Percentiles rank a stretch among this genome's conserved stretches.
Evolutionary conservation across 2,888 invertebrate genomes (phyloP).

Genomic region (Oscheius sp.): DNA sequence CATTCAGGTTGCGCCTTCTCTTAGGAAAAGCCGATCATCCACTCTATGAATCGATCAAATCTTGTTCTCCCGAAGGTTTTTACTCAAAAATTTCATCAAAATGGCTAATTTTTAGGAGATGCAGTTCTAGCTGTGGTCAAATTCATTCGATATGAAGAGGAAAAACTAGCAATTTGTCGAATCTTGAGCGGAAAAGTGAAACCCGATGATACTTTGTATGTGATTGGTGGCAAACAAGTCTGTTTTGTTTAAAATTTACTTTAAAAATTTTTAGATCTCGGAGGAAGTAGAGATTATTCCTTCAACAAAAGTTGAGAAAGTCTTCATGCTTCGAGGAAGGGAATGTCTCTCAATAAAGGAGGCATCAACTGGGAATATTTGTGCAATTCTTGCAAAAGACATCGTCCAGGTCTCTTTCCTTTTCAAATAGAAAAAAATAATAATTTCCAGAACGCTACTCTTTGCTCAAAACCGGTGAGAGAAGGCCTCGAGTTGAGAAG

Average conservation of each 20-base stretch:
- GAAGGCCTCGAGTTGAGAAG: conserved; percentile 79
- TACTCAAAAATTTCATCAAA: neutral
- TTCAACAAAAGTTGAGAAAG: conserved; percentile 41
- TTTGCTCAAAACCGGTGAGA: conserved; percentile 77
- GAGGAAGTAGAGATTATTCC: conserved; percentile 20
- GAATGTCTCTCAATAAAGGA: conserved; percentile 82
- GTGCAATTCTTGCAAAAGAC: conserved; percentile 54
- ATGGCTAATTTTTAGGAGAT: conserved; percentile 18
- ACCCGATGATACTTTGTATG: conserved; percentile 32
- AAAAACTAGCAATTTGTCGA: conserved; percentile 57
- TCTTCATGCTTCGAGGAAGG: conserved; percentile 91
- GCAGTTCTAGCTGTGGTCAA: conserved; percentile 60
- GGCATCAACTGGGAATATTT: conserved; percentile 59
- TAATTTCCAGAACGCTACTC: conserved; percentile 82
- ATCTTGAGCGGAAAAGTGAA: conserved; percentile 59
- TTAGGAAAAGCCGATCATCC: conserved; percentile 40
- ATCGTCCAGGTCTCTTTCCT: conserved; percentile 34
- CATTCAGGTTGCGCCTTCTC: conserved; percentile 36
- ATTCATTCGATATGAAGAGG: conserved; percentile 46
- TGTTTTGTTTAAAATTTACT: neutral
- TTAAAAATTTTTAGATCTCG: conserved; percentile 3
- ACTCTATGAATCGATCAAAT: conserved; percentile 30
- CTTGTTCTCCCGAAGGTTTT: conserved; percentile 32
- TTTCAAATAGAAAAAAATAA: too few species aligned
- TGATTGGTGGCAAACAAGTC: conserved; percentile 18